Evolutionary conservation across 2,888 invertebrate species (phyloP), one percentile per base, ranked within the genome.

Genomic region (Oeneis ivallda): DNA sequence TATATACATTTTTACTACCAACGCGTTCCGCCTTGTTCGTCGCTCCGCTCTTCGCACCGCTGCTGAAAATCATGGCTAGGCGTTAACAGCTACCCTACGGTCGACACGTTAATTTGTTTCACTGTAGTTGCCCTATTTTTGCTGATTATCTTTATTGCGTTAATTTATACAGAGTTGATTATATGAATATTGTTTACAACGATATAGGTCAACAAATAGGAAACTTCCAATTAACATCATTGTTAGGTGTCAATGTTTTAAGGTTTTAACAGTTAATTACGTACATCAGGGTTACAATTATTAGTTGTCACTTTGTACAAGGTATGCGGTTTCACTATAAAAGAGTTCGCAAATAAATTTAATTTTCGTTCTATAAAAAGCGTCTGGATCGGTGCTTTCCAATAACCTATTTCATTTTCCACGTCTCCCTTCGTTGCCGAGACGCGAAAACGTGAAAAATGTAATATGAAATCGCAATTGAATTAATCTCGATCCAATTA

Each of bases 401-500:
- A 57, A 57, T 45, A 43, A 26, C 26, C 26, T 26, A 57, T 43
- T 57, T 43, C 43, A 43, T 32, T 45, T 45, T 9, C 11, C 54
- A 37, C 37, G 17, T 6, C 54, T 39, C 54, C 54, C 54, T 3
- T 11, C 41, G n/a, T 43, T 32, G 19, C 26, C 32, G 43, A 32
- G 41, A 41, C 41, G 57, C 13, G 57, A 57, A 32, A 57, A 41
- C 41, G 57, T 43, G 43, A 57, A 57, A 41, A 57, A 57, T 57
- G 41, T 43, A 57, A 57, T 52, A 39, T 45, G 41, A 17, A 50
- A 60, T 64, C 54, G 49, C 56, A 56, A 64, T 60, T 56, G 60
- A 66, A 67, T 56, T 56, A 54, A 60, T 53, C 41, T 43, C 61
- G 53, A 62, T 52, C 39, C 65, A 64, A 65, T 64, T 58, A 58